Percentiles rank a stretch among this genome's conserved stretches.
These are phyloP conservation scores for Aproaerema taeniolella DNA, from an alignment of 2,888 invertebrate species.

Conservation along the genomic window DNA sequence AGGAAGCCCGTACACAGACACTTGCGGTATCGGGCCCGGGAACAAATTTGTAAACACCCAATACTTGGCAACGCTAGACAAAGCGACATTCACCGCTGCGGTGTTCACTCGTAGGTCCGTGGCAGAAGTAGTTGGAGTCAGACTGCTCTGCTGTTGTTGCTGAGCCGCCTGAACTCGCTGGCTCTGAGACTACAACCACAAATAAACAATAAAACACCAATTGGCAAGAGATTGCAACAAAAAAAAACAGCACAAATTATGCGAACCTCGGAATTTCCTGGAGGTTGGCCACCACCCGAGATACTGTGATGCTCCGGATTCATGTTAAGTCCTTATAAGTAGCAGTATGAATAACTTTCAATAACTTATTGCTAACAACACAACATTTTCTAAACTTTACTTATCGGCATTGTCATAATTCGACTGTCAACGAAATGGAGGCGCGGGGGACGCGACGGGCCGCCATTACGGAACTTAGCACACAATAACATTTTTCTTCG, in stretches of 20 bases:
- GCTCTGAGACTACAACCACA: conserved; percentile 53
- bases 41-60: conserved; percentile 90
- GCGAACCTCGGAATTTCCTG: conserved; percentile 75
- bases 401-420: conserved; percentile 74
- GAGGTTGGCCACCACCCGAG: conserved; percentile 78
- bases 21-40: conserved; percentile 86
- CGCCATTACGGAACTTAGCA: conserved; percentile 79
- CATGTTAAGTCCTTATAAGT: conserved; percentile 55
- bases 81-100: conserved; percentile 82
- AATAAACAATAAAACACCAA: conserved; percentile 34
- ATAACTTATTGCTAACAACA: conserved; percentile 56
- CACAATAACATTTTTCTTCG: conserved; percentile 71
- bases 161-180: conserved; percentile 58
- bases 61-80: conserved; percentile 88
- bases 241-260: conserved; percentile 33
- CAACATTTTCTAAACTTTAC: conserved; percentile 63
- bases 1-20: conserved; percentile 83
- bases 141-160: conserved; percentile 50
- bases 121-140: conserved; percentile 75
- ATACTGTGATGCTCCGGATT: conserved; percentile 73
- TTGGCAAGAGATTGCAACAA: conserved; percentile 29
- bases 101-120: conserved; percentile 81
- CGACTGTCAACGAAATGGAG: conserved; percentile 81
- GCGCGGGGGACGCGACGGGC: conserved; percentile 83
- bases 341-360: conserved; percentile 34